Evolutionary conservation across 2,113 vertebrate species (phyloP).

Genomic region (Crotalus horridus): DNA sequence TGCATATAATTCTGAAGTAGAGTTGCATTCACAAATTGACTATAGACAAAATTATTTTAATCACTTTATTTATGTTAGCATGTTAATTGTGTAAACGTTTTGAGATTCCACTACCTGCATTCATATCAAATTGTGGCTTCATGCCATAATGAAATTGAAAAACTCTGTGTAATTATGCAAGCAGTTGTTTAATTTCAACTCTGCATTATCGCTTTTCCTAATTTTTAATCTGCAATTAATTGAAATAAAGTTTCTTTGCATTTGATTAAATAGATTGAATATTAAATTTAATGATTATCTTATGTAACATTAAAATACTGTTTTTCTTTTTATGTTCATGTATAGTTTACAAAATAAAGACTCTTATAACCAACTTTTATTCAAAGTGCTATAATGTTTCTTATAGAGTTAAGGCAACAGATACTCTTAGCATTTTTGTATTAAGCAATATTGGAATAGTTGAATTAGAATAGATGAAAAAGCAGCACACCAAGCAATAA

Average conservation of each 20-base stretch:
- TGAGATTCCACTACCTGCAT: slow-evolving; percentile 61
- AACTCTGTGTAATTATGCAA: slow-evolving; percentile 48
- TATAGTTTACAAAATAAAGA: slow-evolving; percentile 98
- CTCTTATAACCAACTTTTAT: slow-evolving; percentile 81
- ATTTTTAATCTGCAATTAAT: slow-evolving; percentile 46
- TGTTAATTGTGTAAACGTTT: slow-evolving; percentile 73
- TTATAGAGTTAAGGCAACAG: slow-evolving; percentile 26
- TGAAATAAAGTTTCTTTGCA: slow-evolving; percentile 58
- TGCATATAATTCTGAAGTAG: slow-evolving; percentile 73
- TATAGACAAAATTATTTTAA: slow-evolving; percentile 73
- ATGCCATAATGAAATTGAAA: slow-evolving; percentile 57
- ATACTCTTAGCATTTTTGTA: background rate
- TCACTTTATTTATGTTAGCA: slow-evolving; percentile 78
- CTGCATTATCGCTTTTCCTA: slow-evolving; percentile 53
- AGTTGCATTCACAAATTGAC: slow-evolving; percentile 72
- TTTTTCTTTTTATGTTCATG: slow-evolving; percentile 91
- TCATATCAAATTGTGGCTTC: slow-evolving; percentile 63
- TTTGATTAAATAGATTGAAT: slow-evolving; percentile 62
- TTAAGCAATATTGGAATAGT: background rate
- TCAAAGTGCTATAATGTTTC: slow-evolving; percentile 34
- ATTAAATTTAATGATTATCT: slow-evolving; percentile 68
- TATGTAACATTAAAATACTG: slow-evolving; percentile 72
- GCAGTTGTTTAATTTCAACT: slow-evolving; percentile 59
- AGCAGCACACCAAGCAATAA: background rate
- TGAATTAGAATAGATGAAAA: background rate